A percentile compares a stretch with the other conserved stretches of the same genome.
These are phyloP conservation scores for Phoxinus phoxinus DNA, from an alignment of 2,113 vertebrate genomes.

Conservation along the genomic window DNA sequence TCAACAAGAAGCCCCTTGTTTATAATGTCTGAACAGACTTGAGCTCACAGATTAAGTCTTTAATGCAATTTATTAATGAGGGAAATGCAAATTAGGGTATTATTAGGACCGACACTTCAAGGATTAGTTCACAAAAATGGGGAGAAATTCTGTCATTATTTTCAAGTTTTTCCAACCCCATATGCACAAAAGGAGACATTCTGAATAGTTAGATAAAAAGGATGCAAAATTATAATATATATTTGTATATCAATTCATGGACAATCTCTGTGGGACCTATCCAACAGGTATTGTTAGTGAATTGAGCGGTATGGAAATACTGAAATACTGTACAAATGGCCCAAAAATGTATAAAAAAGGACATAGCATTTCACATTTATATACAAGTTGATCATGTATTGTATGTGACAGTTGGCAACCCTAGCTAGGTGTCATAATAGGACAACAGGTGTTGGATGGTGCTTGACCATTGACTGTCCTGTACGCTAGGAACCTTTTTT, in stretches of 20 bases:
- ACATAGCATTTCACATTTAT: neutral
- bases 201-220: neutral
- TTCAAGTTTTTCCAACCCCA: neutral
- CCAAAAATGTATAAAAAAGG: neutral
- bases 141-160: neutral
- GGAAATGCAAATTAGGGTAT: neutral
- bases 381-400: neutral
- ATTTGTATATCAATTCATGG: neutral
- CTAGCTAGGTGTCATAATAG: neutral
- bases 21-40: constrained; percentile 6
- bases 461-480: neutral
- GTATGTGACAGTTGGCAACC: neutral
- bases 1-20: neutral
- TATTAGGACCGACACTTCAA: neutral
- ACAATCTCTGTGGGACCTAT: neutral
- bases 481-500: neutral
- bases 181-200: neutral
- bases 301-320: neutral
- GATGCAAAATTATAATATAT: neutral
- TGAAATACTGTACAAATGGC: neutral
- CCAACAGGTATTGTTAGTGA: neutral
- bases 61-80: neutral
- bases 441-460: neutral
- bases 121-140: neutral
- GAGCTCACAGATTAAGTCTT: constrained; percentile 10